Conservation (phyloP, 2,797 vertebrate genomes). For the Yasuhikotakia modesta region DNA sequence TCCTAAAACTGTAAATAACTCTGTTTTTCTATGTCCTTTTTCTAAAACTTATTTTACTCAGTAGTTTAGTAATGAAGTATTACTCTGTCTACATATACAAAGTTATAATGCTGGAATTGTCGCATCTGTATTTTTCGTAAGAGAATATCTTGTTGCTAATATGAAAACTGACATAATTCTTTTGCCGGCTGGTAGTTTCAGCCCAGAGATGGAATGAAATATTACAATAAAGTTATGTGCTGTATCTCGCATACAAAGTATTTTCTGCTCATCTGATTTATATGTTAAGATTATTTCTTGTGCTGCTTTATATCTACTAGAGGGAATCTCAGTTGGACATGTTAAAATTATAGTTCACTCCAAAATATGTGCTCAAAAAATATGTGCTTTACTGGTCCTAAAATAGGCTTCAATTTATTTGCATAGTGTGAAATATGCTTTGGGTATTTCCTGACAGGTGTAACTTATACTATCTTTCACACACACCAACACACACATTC, state of each 20-base stretch:
- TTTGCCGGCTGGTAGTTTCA: conserved; percentile 13
- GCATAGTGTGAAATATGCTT: too few species aligned
- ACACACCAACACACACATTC: background rate
- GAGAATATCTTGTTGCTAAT: conserved; percentile 34
- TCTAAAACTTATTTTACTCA: conserved; percentile 23
- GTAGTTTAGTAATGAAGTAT: conserved; percentile 27
- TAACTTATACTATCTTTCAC: background rate
- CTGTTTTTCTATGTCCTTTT: conserved; percentile 20
- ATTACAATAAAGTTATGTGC: conserved; percentile 35
- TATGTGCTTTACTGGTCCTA: too few species aligned
- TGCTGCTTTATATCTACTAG: background rate
- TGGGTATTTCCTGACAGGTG: too few species aligned
- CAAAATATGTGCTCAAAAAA: too few species aligned
- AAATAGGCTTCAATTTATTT: too few species aligned
- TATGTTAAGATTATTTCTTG: background rate
- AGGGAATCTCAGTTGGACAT: too few species aligned
- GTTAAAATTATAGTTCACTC: too few species aligned
- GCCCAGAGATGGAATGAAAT: conserved; percentile 31
- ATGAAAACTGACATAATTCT: conserved; percentile 29
- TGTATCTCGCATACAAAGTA: background rate
- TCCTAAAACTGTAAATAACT: conserved; percentile 32
- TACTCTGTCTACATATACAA: conserved; percentile 34
- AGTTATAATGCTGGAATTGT: conserved; percentile 13
- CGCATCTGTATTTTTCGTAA: conserved; percentile 41
- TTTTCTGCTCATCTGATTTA: background rate